These are phyloP conservation scores for Rhineura floridana DNA, from an alignment of 2,113 vertebrate genomes.

Conservation along the genomic window DNA sequence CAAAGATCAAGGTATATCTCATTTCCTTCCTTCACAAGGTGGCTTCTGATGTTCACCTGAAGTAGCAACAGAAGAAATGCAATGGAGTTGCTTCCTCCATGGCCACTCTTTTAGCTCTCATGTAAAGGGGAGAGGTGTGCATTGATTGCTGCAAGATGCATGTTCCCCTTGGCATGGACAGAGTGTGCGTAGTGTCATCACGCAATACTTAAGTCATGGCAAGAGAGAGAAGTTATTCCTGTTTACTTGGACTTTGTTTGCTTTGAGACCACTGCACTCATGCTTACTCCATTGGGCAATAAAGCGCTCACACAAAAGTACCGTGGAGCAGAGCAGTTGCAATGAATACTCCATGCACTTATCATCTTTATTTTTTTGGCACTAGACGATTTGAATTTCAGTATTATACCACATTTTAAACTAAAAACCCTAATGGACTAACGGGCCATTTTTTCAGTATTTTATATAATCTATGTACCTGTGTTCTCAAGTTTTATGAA, in stretches of 20 bases:
- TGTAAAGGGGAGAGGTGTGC: neutral
- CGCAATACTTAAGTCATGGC: neutral
- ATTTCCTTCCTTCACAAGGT: neutral
- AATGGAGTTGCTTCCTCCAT: neutral
- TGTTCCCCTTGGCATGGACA: neutral
- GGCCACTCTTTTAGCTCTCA: neutral
- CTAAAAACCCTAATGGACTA: slow-evolving; percentile 73
- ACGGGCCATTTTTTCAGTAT: slow-evolving; percentile 74
- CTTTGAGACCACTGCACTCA: neutral
- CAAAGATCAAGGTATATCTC: no score
- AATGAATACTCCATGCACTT: slow-evolving; percentile 38
- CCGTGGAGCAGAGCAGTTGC: slow-evolving; percentile 42
- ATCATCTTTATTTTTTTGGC: slow-evolving; percentile 38
- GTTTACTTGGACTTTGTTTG: neutral
- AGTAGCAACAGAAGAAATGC: neutral
- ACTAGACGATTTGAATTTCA: slow-evolving; percentile 62
- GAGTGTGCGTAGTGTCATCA: neutral
- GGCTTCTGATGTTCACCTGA: neutral
- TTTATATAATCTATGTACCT: slow-evolving; percentile 71
- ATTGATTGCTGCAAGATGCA: neutral
- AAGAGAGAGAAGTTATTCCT: neutral
- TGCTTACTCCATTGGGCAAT: neutral
- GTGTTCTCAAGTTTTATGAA: slow-evolving; percentile 58
- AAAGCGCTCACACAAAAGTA: neutral
- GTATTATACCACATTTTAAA: slow-evolving; percentile 74